Percentiles rank a stretch among this genome's conserved stretches.
Conservation (phyloP, 92 coral and sea anemone species). For the Palythoa heliodiscus region DNA sequence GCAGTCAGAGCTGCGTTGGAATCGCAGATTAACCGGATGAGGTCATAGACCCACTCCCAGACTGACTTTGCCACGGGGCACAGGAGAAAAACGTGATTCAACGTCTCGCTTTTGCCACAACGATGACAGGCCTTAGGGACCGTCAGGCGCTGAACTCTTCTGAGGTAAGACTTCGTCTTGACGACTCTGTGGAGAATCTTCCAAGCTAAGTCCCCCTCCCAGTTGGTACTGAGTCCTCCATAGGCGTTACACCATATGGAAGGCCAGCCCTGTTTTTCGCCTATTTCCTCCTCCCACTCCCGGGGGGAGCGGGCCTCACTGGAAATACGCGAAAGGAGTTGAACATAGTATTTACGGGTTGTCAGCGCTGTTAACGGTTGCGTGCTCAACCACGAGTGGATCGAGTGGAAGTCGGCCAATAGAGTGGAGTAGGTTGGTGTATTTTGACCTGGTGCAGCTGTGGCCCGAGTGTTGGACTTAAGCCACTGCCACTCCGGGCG, state of each 20-base stretch:
- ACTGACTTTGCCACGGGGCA: neutral
- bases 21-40: neutral
- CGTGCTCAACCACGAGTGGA: neutral
- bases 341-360: neutral
- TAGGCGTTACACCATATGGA: neutral
- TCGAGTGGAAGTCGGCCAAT: neutral
- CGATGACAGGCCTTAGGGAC: too few relatives aligned
- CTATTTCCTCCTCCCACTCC: neutral
- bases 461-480: neutral
- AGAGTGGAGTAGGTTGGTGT: neutral
- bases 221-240: too few relatives aligned
- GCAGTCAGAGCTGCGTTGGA: slow-evolving; percentile 22
- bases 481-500: neutral
- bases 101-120: too few relatives aligned
- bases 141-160: too few relatives aligned
- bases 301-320: neutral
- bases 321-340: neutral
- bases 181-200: too few relatives aligned
- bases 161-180: too few relatives aligned
- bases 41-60: neutral
- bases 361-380: neutral
- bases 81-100: too few relatives aligned
- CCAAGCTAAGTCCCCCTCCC: too few relatives aligned
- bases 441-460: neutral
- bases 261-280: neutral